A percentile compares a stretch with the other conserved stretches of the same genome.
Conservation (phyloP, 1,140 invertebrate genomes). For the Habropoda laboriosa region DNA sequence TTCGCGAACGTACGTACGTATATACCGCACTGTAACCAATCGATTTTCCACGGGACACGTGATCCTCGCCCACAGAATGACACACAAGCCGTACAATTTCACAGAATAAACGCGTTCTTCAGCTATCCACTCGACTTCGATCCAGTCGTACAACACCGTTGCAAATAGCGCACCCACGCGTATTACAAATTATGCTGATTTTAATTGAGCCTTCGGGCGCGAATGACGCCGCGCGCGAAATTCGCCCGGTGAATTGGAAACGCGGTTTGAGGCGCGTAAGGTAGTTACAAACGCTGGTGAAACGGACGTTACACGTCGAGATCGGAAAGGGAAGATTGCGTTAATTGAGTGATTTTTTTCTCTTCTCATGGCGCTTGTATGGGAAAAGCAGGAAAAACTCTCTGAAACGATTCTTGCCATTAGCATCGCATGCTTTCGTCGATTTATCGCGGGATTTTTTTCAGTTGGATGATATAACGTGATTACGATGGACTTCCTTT, state of each 20-base stretch:
- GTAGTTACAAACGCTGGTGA: too few species aligned
- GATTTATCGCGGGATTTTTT: too few species aligned
- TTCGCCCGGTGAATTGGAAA: neutral
- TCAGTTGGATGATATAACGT: too few species aligned
- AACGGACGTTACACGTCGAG: neutral
- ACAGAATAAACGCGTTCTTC: neutral
- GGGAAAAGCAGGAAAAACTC: conserved; percentile 21
- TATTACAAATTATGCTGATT: conserved; percentile 18
- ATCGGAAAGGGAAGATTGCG: conserved; percentile 12
- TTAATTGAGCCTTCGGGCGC: neutral
- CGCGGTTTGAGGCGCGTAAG: neutral
- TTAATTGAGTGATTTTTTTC: conserved; percentile 38
- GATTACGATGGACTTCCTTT: too few species aligned
- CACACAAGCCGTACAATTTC: conserved; percentile 37
- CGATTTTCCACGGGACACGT: conserved; percentile 39
- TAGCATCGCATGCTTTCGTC: conserved; percentile 25
- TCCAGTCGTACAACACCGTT: conserved; percentile 3
- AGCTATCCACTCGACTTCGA: too few species aligned
- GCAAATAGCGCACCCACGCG: conserved; percentile 34
- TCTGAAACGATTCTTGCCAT: neutral
- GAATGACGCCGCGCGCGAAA: conserved; percentile 4
- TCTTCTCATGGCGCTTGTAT: neutral
- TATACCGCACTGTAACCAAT: conserved; percentile 15
- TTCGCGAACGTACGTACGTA: too few species aligned
- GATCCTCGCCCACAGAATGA: conserved; percentile 47